Base-by-base conservation (phyloP, 2,888 invertebrate species). In the Exephanes ischioxanthus region DNA sequence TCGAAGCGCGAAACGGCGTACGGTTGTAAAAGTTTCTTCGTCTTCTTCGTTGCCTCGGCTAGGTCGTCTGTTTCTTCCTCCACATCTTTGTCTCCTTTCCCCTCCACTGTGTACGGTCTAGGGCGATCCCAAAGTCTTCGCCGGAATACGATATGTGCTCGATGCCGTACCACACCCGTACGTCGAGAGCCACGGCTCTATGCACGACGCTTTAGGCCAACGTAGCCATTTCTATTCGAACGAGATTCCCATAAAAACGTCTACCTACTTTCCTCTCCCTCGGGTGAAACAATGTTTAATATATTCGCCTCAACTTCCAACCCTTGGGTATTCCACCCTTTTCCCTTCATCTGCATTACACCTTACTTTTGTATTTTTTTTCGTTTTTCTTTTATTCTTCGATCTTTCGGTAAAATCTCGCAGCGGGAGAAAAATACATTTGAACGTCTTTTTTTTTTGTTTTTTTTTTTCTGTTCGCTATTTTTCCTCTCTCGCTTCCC, bases 201-300 rank as follows among this genome's bases (percentile, higher is more conserved):
- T 66, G 55, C 53, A 48, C 22, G 68, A 67, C 72, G 68, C 55
- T 84, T 84, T 79, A 53, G 78, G 83, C 88, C 89, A 91, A 87
- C 88, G 85, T 88, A 90, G 91, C 92, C 88, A 92, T 93, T 93
- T 85, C 91, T 92, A 93, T 93, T 92, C 93, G 90, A 93, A 92
- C 91, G 93, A 93, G 92, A 92, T 89, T 92, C 89, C 80, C 91
- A 91, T 92, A 91, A 93, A 92, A 91, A 90, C 89, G 90, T 91
- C 90, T 90, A 79, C 58, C 71, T 45, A 33, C 73, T 77, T 81
- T 71, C 41, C 16, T 63, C 58, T 82, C 68, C 66, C 73, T 33
- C 45, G 79, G 58, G 61, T 79, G 76, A 77, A 83, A 85, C 86
- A 85, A 83, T 85, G 82, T 85, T 86, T 83, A 85, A 85, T 83